Evolutionary conservation across 2,113 vertebrate species (phyloP).

Genomic region (Ophthalmolycus amberensis): DNA sequence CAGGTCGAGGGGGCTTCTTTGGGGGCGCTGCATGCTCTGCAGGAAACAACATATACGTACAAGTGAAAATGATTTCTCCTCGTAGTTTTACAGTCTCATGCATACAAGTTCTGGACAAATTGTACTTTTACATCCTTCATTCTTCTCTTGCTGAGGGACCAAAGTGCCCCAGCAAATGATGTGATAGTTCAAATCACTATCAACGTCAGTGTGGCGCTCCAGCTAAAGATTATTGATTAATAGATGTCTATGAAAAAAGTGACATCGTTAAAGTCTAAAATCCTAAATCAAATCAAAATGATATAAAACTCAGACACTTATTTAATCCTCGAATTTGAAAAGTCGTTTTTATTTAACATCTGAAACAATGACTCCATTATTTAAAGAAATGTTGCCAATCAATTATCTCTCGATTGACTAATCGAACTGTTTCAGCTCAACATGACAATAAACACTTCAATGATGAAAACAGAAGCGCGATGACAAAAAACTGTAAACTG

Average conservation of each 20-base stretch:
- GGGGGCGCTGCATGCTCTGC: conserved; percentile 93
- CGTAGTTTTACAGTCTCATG: not conserved
- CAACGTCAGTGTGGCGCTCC: not conserved
- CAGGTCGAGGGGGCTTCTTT: conserved; percentile 96
- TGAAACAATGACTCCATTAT: not conserved
- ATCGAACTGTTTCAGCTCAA: not conserved
- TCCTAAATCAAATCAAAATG: not conserved
- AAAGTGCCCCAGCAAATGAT: not conserved
- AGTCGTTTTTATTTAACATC: not conserved
- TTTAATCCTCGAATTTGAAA: not conserved
- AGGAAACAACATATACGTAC: conserved; percentile 4
- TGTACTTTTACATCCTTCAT: not conserved
- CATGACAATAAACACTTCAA: not conserved
- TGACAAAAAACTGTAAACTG: not conserved
- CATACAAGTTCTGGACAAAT: not conserved
- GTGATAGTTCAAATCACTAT: not conserved
- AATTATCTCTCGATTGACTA: not conserved
- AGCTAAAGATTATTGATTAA: not conserved
- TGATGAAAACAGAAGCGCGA: not conserved
- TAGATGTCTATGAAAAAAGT: not conserved
- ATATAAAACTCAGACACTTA: not conserved
- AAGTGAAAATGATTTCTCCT: not conserved
- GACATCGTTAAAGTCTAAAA: too few relatives aligned
- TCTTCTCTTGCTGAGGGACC: not conserved
- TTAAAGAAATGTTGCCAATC: not conserved